These are phyloP conservation scores for Tylochromis polylepis DNA, from an alignment of 2,113 vertebrate species.

Conservation along the genomic window DNA sequence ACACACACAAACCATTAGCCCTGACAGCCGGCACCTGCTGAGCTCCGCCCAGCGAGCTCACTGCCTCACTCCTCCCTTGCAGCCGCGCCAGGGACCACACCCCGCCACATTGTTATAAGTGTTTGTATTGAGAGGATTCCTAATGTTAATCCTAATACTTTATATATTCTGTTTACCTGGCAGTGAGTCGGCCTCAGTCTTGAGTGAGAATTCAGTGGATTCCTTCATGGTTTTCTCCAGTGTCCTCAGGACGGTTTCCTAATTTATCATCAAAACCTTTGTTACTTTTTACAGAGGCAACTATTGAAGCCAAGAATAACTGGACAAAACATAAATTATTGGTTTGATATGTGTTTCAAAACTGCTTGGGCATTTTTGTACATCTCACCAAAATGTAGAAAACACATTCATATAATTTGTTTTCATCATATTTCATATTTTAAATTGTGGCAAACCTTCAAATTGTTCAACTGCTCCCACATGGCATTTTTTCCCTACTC, in stretches of 20 bases:
- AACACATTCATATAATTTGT: neutral
- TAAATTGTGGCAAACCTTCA: conserved; percentile 11
- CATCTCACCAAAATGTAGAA: neutral
- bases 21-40: too few relatives aligned
- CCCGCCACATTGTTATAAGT: too few relatives aligned
- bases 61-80: too few relatives aligned
- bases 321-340: neutral
- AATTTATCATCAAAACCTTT: neutral
- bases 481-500: neutral
- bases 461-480: neutral
- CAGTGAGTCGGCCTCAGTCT: neutral
- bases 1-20: too few relatives aligned
- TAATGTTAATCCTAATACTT: neutral
- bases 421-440: too few relatives aligned
- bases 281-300: neutral
- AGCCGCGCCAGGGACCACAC: too few relatives aligned
- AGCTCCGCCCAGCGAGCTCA: too few relatives aligned
- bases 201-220: conserved; percentile 15
- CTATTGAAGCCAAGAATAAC: rapidly evolving
- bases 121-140: neutral
- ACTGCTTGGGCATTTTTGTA: rapidly evolving
- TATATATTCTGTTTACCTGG: conserved; percentile 19
- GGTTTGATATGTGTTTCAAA: neutral
- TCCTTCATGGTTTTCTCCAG: neutral
- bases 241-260: neutral